Base-by-base conservation (phyloP, 2,113 vertebrate genomes). In the Paramisgurnus dabryanus region DNA sequence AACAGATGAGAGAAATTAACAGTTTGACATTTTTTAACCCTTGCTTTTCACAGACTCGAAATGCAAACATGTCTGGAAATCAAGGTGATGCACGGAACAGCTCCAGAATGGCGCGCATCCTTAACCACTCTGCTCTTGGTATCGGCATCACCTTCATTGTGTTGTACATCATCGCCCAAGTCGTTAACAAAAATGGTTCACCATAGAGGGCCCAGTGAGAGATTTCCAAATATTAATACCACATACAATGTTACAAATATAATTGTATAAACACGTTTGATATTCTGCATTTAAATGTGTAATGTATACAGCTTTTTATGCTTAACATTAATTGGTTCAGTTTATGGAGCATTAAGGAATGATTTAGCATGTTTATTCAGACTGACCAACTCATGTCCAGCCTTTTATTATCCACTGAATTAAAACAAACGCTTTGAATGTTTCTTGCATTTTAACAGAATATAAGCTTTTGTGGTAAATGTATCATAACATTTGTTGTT, bases 101-200 rank as follows among this genome's bases (percentile, higher is more conserved):
- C 45, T 88, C 87, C 5, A 69, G 74, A 10, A 67, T 61, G 60
- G 81, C 88, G 0, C 71, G 45, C 15, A 79, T 5, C 3, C 47
- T 90, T 6, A 80, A 87, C 77, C 50, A 84, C 18, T 2, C 61
- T 0, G 88, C 75, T 34, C 47, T 89, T 8, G 83, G 83, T 0
- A 40, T 88, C 53, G 89, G 89, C 4, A 13, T 88, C 4, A 17
- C 61, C 1, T 0, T 82, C 2, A 0, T 73, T 5, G 41, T 83
- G 10, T 0, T 65, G 4, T 87, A 79, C 10, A 72, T 87, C 5
- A 11, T 58, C 39, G 3, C 40, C 5, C 8, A 70, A 9, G 2
- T 76, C 17, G 7, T 60, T 17, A 0, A 3, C 5, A 13, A 22
- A 22, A 22, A 22, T 22, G 4, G 4, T 1, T 8, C 2, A 57